Conservation (phyloP, 1,140 invertebrate genomes). For the Drosophila ercepeae region DNA sequence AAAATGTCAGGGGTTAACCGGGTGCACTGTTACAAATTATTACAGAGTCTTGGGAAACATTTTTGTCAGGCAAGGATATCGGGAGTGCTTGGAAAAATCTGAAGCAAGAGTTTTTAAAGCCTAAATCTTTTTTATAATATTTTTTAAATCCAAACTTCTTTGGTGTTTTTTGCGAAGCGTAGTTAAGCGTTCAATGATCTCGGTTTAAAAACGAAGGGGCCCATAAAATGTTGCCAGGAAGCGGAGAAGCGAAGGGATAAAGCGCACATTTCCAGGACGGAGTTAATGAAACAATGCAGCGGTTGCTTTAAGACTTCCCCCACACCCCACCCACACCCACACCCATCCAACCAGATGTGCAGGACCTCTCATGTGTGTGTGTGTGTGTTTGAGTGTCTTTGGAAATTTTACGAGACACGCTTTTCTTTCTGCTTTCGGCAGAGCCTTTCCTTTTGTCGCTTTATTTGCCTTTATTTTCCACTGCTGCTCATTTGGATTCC, state of each 20-base stretch:
- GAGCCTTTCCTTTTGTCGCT: constrained; percentile 32
- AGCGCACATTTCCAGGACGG: constrained; percentile 35
- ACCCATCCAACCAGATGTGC: background rate
- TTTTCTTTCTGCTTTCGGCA: constrained; percentile 47
- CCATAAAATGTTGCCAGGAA: constrained; percentile 62
- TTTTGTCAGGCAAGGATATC: background rate
- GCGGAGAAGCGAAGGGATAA: constrained; percentile 10
- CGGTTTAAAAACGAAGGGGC: constrained; percentile 32
- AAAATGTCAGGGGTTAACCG: constrained; percentile 29
- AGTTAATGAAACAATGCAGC: constrained; percentile 78
- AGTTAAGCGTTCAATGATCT: constrained; percentile 50
- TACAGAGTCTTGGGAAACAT: background rate
- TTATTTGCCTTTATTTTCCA: constrained; percentile 32
- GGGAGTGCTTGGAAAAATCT: too few relatives aligned
- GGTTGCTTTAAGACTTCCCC: constrained; percentile 43
- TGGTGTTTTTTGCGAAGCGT: constrained; percentile 8
- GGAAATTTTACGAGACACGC: constrained; percentile 60
- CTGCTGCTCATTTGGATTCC: constrained; percentile 60
- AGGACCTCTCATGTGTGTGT: constrained; percentile 13
- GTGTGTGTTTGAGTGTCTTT: constrained; percentile 33
- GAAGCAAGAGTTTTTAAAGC: background rate
- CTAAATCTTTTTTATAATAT: background rate
- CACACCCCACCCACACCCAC: background rate
- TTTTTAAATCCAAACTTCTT: background rate
- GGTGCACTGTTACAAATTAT: constrained; percentile 5